Conservation (phyloP, 2,888 invertebrate species). For the Clanis bilineata region DNA sequence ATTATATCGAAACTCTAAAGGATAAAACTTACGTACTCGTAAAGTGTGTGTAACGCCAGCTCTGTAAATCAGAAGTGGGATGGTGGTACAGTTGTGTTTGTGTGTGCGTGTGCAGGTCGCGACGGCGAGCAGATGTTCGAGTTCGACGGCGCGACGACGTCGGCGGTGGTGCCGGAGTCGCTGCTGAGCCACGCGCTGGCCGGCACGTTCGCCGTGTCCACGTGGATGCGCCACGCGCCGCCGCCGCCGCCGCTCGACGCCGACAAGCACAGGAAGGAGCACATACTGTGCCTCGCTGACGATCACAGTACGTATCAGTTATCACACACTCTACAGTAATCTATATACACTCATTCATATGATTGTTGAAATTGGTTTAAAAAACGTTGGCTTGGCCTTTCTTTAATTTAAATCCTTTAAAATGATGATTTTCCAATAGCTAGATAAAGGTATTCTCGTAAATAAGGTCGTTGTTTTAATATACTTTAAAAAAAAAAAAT, state of each 20-base stretch:
- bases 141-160: conserved; percentile 95
- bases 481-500: too few relatives aligned
- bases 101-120: conserved; percentile 60
- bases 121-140: conserved; percentile 96
- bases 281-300: conserved; percentile 97
- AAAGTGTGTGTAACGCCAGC: neutral
- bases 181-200: conserved; percentile 89
- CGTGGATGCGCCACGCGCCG: conserved; percentile 97
- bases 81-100: neutral
- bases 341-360: too few relatives aligned
- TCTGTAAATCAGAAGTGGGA: too few relatives aligned
- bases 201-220: conserved; percentile 93
- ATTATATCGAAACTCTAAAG: too few relatives aligned
- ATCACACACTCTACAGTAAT: too few relatives aligned
- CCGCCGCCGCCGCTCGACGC: conserved; percentile 87
- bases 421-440: too few relatives aligned
- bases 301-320: conserved; percentile 91
- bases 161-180: conserved; percentile 89
- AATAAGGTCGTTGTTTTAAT: too few relatives aligned
- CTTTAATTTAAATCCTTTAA: too few relatives aligned
- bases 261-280: conserved; percentile 97
- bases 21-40: too few relatives aligned
- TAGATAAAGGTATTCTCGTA: too few relatives aligned
- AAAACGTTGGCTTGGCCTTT: too few relatives aligned
- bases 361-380: too few relatives aligned